Conservation (phyloP, 2,797 vertebrate species). For the Okamejei kenojei region DNA sequence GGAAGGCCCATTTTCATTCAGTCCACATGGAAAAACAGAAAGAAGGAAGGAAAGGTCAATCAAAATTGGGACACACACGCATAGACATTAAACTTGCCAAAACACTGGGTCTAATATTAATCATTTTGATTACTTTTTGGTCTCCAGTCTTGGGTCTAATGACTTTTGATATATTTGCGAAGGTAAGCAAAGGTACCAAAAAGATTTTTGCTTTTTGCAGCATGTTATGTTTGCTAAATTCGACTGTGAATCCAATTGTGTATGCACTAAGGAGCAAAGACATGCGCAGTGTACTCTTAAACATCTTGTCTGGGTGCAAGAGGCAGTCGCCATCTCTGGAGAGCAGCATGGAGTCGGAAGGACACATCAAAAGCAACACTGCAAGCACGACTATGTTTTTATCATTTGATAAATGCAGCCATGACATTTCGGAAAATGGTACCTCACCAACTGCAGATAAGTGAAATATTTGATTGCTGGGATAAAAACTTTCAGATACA, state of each 20-base stretch:
- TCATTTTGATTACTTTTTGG: slow-evolving; percentile 77
- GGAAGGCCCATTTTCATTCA: slow-evolving; percentile 75
- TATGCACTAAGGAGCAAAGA: slow-evolving; percentile 78
- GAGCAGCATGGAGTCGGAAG: slow-evolving; percentile 48
- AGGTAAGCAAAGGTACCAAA: slow-evolving; percentile 54
- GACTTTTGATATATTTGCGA: slow-evolving; percentile 60
- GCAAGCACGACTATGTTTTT: slow-evolving; percentile 33
- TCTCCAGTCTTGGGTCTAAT: slow-evolving; percentile 73
- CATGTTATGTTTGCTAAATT: slow-evolving; percentile 83
- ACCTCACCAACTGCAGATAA: not conserved
- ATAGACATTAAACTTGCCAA: slow-evolving; percentile 80
- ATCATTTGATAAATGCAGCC: not conserved
- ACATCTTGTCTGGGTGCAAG: slow-evolving; percentile 43
- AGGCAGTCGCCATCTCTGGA: slow-evolving; percentile 39
- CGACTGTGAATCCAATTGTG: slow-evolving; percentile 77
- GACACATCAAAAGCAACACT: slow-evolving; percentile 40
- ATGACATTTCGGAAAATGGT: not conserved
- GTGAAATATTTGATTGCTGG: not conserved
- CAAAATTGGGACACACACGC: slow-evolving; percentile 56
- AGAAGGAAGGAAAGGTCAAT: slow-evolving; percentile 49
- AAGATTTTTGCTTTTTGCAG: slow-evolving; percentile 81
- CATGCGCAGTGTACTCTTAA: slow-evolving; percentile 59
- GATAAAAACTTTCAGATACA: not conserved
- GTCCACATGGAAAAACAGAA: slow-evolving; percentile 59
- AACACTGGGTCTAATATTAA: slow-evolving; percentile 74